These are phyloP conservation scores for Chiroxiphia lanceolata DNA, from an alignment of 2,797 vertebrate species.

Conservation along the genomic window DNA sequence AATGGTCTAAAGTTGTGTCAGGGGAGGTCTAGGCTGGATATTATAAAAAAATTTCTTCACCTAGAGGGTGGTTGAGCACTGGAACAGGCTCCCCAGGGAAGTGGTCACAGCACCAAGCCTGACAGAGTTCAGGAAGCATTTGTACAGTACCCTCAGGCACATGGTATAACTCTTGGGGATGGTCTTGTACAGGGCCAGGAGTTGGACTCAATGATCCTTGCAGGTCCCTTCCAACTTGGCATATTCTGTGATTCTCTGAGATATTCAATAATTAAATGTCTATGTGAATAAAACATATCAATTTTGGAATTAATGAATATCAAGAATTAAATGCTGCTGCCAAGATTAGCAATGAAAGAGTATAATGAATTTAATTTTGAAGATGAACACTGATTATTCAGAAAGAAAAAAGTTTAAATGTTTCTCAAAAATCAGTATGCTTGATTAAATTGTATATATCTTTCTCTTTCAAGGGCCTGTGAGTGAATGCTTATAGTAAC, in stretches of 20 bases:
- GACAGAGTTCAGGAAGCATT: not conserved
- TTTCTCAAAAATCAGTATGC: not conserved
- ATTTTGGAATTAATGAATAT: not conserved
- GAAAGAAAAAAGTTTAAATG: not conserved
- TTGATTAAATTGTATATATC: not conserved
- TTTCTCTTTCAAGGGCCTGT: not conserved
- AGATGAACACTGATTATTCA: not conserved
- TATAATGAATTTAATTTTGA: constrained; percentile 1
- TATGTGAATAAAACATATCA: not conserved
- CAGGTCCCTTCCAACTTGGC: not conserved
- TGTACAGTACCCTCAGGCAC: not conserved
- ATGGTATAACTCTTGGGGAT: not conserved
- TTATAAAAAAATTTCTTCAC: not conserved
- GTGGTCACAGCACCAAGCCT: too few relatives aligned
- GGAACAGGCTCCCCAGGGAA: not conserved
- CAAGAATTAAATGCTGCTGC: not conserved
- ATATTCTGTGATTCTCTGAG: not conserved
- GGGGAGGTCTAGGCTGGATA: not conserved
- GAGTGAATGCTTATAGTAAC: not conserved
- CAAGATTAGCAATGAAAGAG: not conserved
- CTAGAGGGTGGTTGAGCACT: not conserved
- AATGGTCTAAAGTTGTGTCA: not conserved
- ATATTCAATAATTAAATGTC: not conserved
- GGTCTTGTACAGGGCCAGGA: not conserved
- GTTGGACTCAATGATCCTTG: not conserved